Conservation (phyloP, 2,888 invertebrate species). For the Siphonodentalium dalli region DNA sequence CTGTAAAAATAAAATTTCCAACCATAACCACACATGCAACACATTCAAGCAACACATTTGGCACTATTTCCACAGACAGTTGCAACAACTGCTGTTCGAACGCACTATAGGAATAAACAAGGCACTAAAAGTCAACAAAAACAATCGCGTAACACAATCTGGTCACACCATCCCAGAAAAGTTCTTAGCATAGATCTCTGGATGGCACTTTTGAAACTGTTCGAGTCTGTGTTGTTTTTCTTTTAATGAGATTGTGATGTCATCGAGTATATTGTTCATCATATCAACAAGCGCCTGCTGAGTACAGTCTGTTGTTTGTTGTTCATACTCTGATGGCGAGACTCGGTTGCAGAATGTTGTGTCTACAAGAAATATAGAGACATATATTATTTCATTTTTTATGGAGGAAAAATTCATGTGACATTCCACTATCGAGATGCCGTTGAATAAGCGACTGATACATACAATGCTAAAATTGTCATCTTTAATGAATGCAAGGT, state of each 20-base stretch:
- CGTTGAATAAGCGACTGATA: no score
- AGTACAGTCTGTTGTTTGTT: slow-evolving; percentile 49
- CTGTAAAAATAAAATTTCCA: no score
- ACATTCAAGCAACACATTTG: no score
- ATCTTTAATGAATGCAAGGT: background rate
- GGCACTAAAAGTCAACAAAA: no score
- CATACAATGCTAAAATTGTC: no score
- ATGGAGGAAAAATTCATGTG: background rate
- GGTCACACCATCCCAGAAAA: slow-evolving; percentile 49
- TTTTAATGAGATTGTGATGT: slow-evolving; percentile 56
- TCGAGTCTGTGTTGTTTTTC: slow-evolving; percentile 61
- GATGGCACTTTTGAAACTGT: slow-evolving; percentile 60
- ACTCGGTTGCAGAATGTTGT: slow-evolving; percentile 50
- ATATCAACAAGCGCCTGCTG: slow-evolving; percentile 50
- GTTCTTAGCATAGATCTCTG: slow-evolving; percentile 51
- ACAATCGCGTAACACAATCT: no score
- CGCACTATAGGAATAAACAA: no score
- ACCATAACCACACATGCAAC: no score
- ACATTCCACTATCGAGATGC: background rate
- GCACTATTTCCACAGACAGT: no score
- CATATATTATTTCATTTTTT: background rate
- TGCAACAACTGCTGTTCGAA: no score
- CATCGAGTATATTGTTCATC: slow-evolving; percentile 61
- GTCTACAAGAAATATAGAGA: slow-evolving; percentile 35
- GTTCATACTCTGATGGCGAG: slow-evolving; percentile 42